These are phyloP conservation scores for Callipepla californica DNA, from an alignment of 2,113 vertebrate genomes.

Conservation along the genomic window DNA sequence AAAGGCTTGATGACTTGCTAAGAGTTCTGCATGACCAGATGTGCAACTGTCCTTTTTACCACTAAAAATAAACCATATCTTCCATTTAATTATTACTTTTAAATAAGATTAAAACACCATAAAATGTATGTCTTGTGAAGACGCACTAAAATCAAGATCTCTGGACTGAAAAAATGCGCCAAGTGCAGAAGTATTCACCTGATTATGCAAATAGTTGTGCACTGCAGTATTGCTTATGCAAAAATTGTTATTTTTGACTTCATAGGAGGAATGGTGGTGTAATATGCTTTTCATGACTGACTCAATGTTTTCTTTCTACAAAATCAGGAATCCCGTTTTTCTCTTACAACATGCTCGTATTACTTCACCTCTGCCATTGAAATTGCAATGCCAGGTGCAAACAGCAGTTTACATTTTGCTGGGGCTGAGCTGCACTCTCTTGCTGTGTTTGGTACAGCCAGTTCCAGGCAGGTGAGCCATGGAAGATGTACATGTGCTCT, in stretches of 20 bases:
- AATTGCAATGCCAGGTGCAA: neutral
- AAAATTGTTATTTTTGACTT: neutral
- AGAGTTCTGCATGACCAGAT: neutral
- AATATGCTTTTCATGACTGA: neutral
- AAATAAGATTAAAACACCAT: neutral
- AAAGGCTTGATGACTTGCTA: neutral
- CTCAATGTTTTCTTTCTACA: neutral
- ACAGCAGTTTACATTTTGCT: neutral
- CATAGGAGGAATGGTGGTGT: neutral
- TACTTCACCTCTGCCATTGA: neutral
- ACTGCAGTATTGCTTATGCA: neutral
- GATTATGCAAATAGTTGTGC: neutral
- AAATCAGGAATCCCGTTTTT: neutral
- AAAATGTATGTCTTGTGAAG: neutral
- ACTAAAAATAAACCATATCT: neutral
- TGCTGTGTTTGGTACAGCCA: neutral
- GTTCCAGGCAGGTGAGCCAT: neutral
- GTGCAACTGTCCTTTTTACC: neutral
- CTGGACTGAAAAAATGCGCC: neutral
- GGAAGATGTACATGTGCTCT: neutral
- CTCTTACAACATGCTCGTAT: neutral
- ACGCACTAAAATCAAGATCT: neutral
- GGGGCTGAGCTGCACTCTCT: neutral
- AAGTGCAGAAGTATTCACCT: neutral
- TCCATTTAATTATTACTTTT: neutral